Evolutionary conservation across 2,888 invertebrate species (phyloP), one percentile per base, ranked within the genome.

Genomic region (Pandemis corylana): DNA sequence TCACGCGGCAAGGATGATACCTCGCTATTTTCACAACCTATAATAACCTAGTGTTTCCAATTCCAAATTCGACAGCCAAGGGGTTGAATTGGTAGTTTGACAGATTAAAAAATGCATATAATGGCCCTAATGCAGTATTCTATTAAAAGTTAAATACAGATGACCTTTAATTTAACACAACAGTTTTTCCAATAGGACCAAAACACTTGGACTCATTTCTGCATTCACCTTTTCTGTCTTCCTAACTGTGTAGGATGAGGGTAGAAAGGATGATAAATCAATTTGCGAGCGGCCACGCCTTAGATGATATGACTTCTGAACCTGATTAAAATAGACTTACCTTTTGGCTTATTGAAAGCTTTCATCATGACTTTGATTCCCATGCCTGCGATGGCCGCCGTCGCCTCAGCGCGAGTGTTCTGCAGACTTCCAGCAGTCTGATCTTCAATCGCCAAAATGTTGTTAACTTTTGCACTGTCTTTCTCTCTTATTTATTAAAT

Each of bases 331-430:
- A 49, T 0, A 59, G 36, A 79, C 94, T 95, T 95, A 97, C 97
- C 97, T 97, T 97, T 97, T 92, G 96, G 96, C 96, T 97, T 97
- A 95, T 96, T 96, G 95, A 97, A 97, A 95, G 97, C 96, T 96
- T 97, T 97, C 97, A 97, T 97, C 95, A 96, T 96, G 94, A 96
- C 95, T 96, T 97, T 97, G 96, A 97, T 97, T 97, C 97, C 97
- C 97, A 97, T 97, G 95, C 97, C 97, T 94, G 94, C 94, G 84
- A 91, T 90, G 88, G 90, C 91, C 90, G 89, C 90, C 89, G 90
- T 87, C 90, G 89, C 91, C 90, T 85, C 79, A 84, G 86, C 84
- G 81, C 80, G 77, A 81, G 81, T 87, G 87, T 87, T 88, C 87
- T 83, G 84, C 87, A 86, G 89, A 86, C 87, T 88, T 79, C 81